Evolutionary conservation across 2,888 invertebrate species (phyloP).

Genomic region (Emesis russula): DNA sequence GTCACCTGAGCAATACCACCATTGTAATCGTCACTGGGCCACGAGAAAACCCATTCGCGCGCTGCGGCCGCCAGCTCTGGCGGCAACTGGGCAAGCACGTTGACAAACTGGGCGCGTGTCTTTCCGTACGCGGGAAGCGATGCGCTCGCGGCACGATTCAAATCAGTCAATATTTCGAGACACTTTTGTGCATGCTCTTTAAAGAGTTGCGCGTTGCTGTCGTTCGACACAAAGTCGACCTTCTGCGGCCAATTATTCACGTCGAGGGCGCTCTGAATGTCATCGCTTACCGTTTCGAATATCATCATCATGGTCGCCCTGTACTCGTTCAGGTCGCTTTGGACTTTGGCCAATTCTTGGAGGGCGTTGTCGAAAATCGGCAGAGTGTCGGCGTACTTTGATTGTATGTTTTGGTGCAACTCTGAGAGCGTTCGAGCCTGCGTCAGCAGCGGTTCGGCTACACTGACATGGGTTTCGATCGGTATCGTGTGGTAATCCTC

Average conservation of each 20-base stretch:
- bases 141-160: too few species aligned
- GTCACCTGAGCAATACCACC: too few species aligned
- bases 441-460: constrained; percentile 19
- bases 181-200: too few species aligned
- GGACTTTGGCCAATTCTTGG: constrained; percentile 14
- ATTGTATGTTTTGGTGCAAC: background rate
- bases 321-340: constrained; percentile 7
- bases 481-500: constrained; percentile 19
- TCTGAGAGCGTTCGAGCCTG: constrained; percentile 14
- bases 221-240: too few species aligned
- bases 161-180: too few species aligned
- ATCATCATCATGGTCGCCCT: constrained; percentile 6
- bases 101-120: background rate
- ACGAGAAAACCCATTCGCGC: too few species aligned
- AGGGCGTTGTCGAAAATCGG: background rate
- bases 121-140: background rate
- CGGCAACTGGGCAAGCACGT: too few species aligned
- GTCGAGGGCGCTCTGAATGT: constrained; percentile 17
- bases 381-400: constrained; percentile 17
- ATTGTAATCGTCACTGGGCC: too few species aligned
- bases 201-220: too few species aligned
- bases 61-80: too few species aligned
- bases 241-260: background rate
- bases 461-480: background rate
- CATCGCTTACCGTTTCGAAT: constrained; percentile 3